Evolutionary conservation across 2,797 vertebrate genomes (phyloP).

Genomic region (Gouania willdenowi): DNA sequence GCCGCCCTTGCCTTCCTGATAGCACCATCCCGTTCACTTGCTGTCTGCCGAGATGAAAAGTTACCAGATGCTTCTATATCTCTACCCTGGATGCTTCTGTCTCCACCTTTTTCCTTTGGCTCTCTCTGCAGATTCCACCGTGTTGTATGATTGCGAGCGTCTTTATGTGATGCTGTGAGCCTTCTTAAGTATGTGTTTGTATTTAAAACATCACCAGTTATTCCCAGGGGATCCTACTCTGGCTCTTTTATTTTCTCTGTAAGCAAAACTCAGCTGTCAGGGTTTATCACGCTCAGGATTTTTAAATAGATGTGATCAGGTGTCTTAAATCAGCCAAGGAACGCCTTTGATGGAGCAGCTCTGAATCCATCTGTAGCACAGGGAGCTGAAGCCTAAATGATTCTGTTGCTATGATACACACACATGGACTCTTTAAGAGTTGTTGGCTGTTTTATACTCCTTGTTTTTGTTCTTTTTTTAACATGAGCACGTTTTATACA

Average conservation of each 20-base stretch:
- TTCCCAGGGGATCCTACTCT: conserved; percentile 1
- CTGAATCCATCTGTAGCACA: conserved; percentile 50
- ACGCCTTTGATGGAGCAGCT: conserved; percentile 54
- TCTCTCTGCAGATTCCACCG: conserved; percentile 6
- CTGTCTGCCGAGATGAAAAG: conserved; percentile 40
- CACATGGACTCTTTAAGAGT: conserved; percentile 12
- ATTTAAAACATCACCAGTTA: conserved; percentile 25
- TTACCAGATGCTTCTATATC: conserved; percentile 38
- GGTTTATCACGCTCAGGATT: conserved; percentile 46
- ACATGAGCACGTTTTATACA: conserved; percentile 17
- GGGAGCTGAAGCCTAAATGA: conserved; percentile 18
- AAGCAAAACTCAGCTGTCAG: conserved; percentile 38
- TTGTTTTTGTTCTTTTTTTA: conserved; percentile 7
- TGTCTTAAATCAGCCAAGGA: conserved; percentile 42
- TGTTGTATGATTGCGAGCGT: conserved; percentile 1
- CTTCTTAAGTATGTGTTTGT: conserved; percentile 16
- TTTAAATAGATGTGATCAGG: conserved; percentile 57
- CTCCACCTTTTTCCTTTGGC: background rate
- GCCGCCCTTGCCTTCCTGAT: conserved; percentile 41
- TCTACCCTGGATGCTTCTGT: too few relatives aligned
- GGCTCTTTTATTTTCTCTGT: conserved; percentile 19
- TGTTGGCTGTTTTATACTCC: background rate
- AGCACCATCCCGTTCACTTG: conserved; percentile 17
- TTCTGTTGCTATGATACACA: conserved; percentile 2
- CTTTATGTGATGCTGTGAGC: conserved; percentile 11